Evolutionary conservation across 2,888 invertebrate genomes (phyloP).

Genomic region (Nebria brevicollis): DNA sequence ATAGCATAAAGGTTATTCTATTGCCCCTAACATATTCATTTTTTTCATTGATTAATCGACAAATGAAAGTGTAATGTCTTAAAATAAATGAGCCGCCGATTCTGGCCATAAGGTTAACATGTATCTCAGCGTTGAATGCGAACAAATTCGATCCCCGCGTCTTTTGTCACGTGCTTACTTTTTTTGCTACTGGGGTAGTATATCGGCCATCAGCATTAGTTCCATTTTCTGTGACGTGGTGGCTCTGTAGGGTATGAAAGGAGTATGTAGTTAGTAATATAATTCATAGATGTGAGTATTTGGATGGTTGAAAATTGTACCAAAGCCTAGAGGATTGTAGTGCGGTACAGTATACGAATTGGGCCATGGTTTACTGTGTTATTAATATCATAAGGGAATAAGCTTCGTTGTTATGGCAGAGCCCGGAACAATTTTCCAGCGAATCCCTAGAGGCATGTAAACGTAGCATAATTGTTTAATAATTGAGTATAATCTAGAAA

Average conservation of each 20-base stretch:
- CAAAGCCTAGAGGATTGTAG: constrained; percentile 20
- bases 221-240: too few species aligned
- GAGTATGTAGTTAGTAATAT: not conserved
- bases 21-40: too few species aligned
- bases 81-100: too few species aligned
- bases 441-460: constrained; percentile 61
- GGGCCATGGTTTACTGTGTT: constrained; percentile 53
- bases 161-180: too few species aligned
- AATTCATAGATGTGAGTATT: constrained; percentile 13
- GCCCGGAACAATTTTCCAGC: constrained; percentile 62
- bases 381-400: constrained; percentile 65
- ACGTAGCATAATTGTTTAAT: constrained; percentile 65
- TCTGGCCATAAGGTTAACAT: too few species aligned
- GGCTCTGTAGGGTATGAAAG: not conserved
- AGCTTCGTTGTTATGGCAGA: constrained; percentile 62
- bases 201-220: too few species aligned
- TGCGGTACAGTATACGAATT: constrained; percentile 13
- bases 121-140: too few species aligned
- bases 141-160: too few species aligned
- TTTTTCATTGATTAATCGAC: too few species aligned
- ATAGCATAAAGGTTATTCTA: too few species aligned
- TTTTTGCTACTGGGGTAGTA: too few species aligned
- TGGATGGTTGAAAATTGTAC: constrained; percentile 8
- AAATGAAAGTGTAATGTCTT: too few species aligned
- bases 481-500: constrained; percentile 64